Evolutionary conservation across 2,888 invertebrate genomes (phyloP), one percentile per base, ranked within the genome.

Genomic region (Cerceris ruficornis): DNA sequence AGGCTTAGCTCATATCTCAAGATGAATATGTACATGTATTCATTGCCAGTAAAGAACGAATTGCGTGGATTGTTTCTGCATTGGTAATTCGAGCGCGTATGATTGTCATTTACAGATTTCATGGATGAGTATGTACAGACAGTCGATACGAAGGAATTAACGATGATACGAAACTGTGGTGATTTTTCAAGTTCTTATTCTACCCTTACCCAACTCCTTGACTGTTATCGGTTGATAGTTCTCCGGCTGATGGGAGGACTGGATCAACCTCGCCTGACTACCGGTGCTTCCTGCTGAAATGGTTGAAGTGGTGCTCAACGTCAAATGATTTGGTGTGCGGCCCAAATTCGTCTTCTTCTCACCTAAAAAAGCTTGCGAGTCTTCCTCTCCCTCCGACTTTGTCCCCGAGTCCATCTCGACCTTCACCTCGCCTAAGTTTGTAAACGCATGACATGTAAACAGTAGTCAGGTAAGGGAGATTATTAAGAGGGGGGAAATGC

Each of bases 241-340:
- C 89, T 97, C 96, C 75, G 98, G 98, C 90, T 98, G 97, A 93
- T 98, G 97, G 86, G 98, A 98, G 85, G 98, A 97, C 93, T 98
- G 98, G 92, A 98, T 97, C 91, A 98, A 95, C 90, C 97, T 95
- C 76, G 98, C 98, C 93, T 98, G 97, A 92, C 97, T 97, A 90
- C 98, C 97, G 67, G 98, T 98, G 93, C 98, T 98, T 91, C 98
- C 98, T 78, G 98, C 98, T 88, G 98, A 98, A 91, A 98, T 94
- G 81, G 98, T 98, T 89, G 98, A 98, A 87, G 98, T 98, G 90
- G 98, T 98, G 94, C 98, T 98, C 94, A 89, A 93, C 93, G 97
- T 97, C 93, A 98, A 95, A 94, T 98, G 98, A 95, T 98, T 98
- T 91, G 98, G 98, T 89, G 98, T 98, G 91, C 96, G 95, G 89